Evolutionary conservation across 2,888 invertebrate genomes (phyloP).

Genomic region (Melinaea marsaeus): DNA sequence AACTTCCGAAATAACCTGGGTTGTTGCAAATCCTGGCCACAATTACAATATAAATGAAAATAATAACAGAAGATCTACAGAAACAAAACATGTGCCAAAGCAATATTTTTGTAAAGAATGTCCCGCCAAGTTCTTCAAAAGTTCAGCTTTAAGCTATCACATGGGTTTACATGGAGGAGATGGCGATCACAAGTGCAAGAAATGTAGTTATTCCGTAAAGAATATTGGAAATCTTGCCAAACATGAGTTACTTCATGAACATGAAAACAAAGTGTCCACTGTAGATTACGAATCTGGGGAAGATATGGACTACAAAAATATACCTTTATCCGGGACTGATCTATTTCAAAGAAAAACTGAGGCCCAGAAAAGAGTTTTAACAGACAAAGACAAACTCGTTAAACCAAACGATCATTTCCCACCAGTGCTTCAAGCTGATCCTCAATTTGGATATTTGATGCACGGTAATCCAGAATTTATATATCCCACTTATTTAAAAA

Average conservation of each 20-base stretch:
- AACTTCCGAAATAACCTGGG: slow-evolving; percentile 65
- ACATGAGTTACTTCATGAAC: slow-evolving; percentile 79
- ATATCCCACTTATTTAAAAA: slow-evolving; percentile 85
- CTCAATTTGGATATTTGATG: slow-evolving; percentile 82
- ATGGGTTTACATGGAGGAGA: slow-evolving; percentile 81
- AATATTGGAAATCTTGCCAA: slow-evolving; percentile 82
- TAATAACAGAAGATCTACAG: slow-evolving; percentile 45
- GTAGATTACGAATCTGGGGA: slow-evolving; percentile 73
- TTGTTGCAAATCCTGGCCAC: slow-evolving; percentile 54
- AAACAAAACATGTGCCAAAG: slow-evolving; percentile 56
- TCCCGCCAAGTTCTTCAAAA: slow-evolving; percentile 85
- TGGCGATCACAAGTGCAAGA: slow-evolving; percentile 81
- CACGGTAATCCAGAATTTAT: slow-evolving; percentile 87
- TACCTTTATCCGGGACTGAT: slow-evolving; percentile 82
- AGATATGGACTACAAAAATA: slow-evolving; percentile 70
- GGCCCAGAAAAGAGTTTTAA: slow-evolving; percentile 72
- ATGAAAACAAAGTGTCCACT: slow-evolving; percentile 48
- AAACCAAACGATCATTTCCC: slow-evolving; percentile 76
- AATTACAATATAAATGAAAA: slow-evolving; percentile 46
- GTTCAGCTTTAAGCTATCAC: slow-evolving; percentile 83
- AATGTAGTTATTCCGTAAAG: slow-evolving; percentile 84
- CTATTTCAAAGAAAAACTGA: slow-evolving; percentile 81
- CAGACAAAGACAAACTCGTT: slow-evolving; percentile 71
- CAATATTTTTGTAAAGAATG: slow-evolving; percentile 80
- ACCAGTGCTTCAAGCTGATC: slow-evolving; percentile 77